Conservation (phyloP, 1,140 invertebrate species). For the Heterodera carotae region DNA sequence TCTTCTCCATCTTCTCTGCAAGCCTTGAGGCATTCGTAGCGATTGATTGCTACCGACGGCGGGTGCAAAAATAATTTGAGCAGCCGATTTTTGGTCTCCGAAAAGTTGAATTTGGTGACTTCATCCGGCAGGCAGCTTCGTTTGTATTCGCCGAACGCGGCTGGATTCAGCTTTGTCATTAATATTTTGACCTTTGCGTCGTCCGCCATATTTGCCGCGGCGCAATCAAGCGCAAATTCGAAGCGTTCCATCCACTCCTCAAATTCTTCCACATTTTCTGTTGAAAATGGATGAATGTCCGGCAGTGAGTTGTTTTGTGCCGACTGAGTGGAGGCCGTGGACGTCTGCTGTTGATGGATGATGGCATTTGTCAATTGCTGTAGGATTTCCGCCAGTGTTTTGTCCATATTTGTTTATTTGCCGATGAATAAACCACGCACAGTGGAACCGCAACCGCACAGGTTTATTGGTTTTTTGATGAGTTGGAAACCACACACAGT, state of each 20-base stretch:
- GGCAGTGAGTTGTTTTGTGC: background rate
- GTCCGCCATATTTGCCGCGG: background rate
- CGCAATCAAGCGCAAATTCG: background rate
- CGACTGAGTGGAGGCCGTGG: too few relatives aligned
- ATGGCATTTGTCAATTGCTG: background rate
- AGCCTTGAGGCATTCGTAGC: background rate
- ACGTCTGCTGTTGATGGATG: background rate
- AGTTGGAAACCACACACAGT: too few relatives aligned
- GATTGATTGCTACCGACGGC: background rate
- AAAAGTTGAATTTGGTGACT: background rate
- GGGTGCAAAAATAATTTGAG: background rate
- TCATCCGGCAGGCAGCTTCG: background rate
- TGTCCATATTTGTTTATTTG: background rate
- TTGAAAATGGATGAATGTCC: background rate
- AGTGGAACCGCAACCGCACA: background rate
- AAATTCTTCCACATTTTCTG: background rate
- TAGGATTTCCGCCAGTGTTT: background rate
- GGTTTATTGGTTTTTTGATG: too few relatives aligned
- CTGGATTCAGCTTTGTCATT: background rate
- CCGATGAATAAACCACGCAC: too few relatives aligned
- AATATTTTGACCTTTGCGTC: background rate
- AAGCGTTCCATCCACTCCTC: background rate
- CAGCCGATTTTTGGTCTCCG: background rate
- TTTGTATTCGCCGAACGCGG: background rate
- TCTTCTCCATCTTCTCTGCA: background rate